Percentiles rank a stretch among this genome's conserved stretches.
These are phyloP conservation scores for Laupala kohalensis DNA, from an alignment of 1,140 invertebrate species.

Conservation along the genomic window DNA sequence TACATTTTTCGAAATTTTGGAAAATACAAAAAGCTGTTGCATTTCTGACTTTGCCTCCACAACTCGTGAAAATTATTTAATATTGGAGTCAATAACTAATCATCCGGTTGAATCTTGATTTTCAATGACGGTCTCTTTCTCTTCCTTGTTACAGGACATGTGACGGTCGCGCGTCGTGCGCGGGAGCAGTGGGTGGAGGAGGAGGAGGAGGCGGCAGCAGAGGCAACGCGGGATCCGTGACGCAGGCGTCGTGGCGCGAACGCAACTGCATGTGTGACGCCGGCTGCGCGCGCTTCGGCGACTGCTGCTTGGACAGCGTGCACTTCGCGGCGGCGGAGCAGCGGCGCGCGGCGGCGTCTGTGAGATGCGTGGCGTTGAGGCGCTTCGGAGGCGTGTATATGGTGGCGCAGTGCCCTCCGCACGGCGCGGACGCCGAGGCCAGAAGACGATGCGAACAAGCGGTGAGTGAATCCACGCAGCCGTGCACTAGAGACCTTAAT, in stretches of 20 bases:
- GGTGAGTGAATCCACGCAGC: no score
- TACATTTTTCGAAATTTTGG: no score
- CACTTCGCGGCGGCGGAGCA: slow-evolving; percentile 24
- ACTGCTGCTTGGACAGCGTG: slow-evolving; percentile 36
- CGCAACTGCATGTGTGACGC: slow-evolving; percentile 38
- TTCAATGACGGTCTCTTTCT: no score
- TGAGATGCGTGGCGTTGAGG: slow-evolving; percentile 28
- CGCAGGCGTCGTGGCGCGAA: slow-evolving; percentile 9
- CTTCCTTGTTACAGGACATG: background rate
- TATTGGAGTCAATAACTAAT: no score
- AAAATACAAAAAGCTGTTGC: no score
- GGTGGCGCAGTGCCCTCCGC: slow-evolving; percentile 28
- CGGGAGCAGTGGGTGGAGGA: background rate
- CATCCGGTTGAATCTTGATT: no score
- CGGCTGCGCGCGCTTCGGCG: slow-evolving; percentile 32
- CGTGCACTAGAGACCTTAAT: no score
- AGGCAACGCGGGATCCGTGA: no score
- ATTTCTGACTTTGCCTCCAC: no score
- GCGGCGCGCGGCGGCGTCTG: slow-evolving; percentile 17
- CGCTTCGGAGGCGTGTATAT: slow-evolving; percentile 34
- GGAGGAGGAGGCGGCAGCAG: no score
- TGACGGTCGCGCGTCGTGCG: background rate
- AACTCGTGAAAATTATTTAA: no score
- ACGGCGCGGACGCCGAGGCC: background rate
- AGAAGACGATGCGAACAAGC: slow-evolving; percentile 18